Conservation (phyloP, 2,888 invertebrate genomes). For the Drosophila austrosaltans region DNA sequence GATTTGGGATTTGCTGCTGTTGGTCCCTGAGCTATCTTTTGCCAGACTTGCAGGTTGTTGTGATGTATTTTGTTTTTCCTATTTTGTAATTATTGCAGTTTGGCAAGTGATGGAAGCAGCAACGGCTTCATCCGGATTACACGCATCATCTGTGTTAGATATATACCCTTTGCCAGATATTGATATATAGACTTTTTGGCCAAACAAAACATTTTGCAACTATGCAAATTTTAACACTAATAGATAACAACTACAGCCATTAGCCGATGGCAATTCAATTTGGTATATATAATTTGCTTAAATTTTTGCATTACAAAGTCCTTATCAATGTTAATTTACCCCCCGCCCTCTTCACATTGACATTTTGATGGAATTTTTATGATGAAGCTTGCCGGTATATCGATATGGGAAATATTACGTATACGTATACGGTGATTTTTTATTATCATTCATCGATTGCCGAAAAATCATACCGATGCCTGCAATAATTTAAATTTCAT, state of each 20-base stretch:
- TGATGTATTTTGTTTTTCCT: not conserved
- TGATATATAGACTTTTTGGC: not conserved
- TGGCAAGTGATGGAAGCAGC: not conserved
- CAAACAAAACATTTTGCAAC: too few relatives aligned
- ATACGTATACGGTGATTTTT: not conserved
- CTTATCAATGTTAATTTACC: not conserved
- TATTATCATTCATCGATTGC: not conserved
- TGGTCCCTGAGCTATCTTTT: not conserved
- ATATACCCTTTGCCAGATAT: not conserved
- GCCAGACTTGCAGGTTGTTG: not conserved
- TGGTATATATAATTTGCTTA: too few relatives aligned
- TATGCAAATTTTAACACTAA: too few relatives aligned
- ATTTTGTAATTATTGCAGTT: not conserved
- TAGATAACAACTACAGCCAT: too few relatives aligned
- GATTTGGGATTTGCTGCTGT: not conserved
- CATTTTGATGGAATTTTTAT: not conserved
- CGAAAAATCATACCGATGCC: not conserved
- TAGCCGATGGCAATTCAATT: too few relatives aligned
- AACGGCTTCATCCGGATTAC: not conserved
- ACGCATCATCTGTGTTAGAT: not conserved
- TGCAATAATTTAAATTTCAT: conserved; percentile 2
- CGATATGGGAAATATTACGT: not conserved
- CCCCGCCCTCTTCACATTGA: not conserved
- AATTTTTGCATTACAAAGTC: too few relatives aligned
- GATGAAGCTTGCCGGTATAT: not conserved